A percentile compares a stretch with the other conserved stretches of the same genome.
These are phyloP conservation scores for Nezara viridula DNA, from an alignment of 2,888 invertebrate species.

Conservation along the genomic window DNA sequence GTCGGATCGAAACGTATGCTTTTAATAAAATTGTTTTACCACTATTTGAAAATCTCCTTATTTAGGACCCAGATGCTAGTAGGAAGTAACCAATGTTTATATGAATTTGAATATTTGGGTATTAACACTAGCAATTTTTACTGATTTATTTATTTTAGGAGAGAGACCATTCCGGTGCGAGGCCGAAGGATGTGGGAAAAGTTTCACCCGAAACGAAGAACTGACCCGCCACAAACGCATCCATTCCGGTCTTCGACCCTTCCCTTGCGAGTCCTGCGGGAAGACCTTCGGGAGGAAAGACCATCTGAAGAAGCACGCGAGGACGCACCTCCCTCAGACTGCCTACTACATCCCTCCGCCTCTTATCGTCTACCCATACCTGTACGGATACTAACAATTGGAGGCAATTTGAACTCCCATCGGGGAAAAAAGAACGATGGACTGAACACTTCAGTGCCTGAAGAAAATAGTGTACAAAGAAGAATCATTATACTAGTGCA, in stretches of 20 bases:
- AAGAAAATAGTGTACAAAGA: not conserved
- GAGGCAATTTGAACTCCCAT: not conserved
- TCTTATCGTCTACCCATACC: constrained; percentile 64
- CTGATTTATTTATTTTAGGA: constrained; percentile 71
- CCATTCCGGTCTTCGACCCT: constrained; percentile 89
- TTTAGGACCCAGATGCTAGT: too few relatives aligned
- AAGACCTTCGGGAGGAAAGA: constrained; percentile 95
- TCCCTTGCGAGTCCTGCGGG: constrained; percentile 87
- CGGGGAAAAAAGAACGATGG: not conserved
- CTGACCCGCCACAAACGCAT: constrained; percentile 92
- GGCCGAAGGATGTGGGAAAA: constrained; percentile 86
- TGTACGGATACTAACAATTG: constrained; percentile 64
- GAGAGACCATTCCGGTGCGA: constrained; percentile 92
- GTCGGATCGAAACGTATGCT: too few relatives aligned
- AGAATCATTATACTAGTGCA: not conserved
- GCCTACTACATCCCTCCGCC: constrained; percentile 61
- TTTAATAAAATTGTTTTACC: too few relatives aligned
- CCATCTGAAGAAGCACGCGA: constrained; percentile 92
- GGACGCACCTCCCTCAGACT: constrained; percentile 64
- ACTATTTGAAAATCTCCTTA: too few relatives aligned
- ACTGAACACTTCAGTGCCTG: not conserved
- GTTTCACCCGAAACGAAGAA: constrained; percentile 93
- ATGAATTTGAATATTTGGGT: not conserved
- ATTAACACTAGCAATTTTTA: not conserved
- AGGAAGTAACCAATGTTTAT: too few relatives aligned